Percentiles rank a stretch among this genome's conserved stretches.
Conservation (phyloP, 2,113 vertebrate species). For the Xenopus borealis region DNA sequence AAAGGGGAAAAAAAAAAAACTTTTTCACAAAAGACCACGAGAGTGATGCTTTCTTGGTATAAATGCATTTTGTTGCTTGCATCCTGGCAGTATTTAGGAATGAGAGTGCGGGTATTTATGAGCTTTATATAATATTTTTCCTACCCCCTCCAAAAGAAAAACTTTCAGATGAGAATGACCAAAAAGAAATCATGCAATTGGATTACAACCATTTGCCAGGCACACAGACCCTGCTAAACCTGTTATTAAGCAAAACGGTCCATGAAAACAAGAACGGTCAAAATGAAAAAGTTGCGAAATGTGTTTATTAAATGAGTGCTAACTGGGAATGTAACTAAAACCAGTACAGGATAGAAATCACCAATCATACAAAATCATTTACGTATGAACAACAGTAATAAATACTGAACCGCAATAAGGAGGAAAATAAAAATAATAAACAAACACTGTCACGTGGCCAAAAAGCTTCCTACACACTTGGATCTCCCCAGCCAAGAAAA, state of each 20-base stretch:
- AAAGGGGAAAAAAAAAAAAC: too few relatives aligned
- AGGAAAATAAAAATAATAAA: slow-evolving; percentile 18
- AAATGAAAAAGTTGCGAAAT: slow-evolving; percentile 59
- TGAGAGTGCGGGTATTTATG: too few relatives aligned
- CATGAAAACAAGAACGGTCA: neutral
- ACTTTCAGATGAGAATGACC: too few relatives aligned
- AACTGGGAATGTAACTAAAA: slow-evolving; percentile 69
- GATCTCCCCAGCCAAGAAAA: neutral
- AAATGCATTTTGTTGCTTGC: too few relatives aligned
- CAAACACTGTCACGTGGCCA: neutral
- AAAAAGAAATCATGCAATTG: too few relatives aligned
- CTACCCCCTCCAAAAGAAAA: too few relatives aligned
- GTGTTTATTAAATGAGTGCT: slow-evolving; percentile 72
- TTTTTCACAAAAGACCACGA: too few relatives aligned
- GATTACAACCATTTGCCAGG: too few relatives aligned
- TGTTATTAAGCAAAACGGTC: slow-evolving; percentile 12
- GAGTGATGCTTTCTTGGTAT: too few relatives aligned
- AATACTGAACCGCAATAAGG: slow-evolving; percentile 68
- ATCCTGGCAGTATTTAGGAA: too few relatives aligned
- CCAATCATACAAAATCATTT: slow-evolving; percentile 71
- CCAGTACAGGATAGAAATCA: slow-evolving; percentile 75
- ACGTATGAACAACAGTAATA: slow-evolving; percentile 78
- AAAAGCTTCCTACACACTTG: neutral
- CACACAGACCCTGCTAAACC: neutral
- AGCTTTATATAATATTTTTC: too few relatives aligned